Conservation (phyloP, 2,888 invertebrate genomes). For the Masnerella sp. region DNA sequence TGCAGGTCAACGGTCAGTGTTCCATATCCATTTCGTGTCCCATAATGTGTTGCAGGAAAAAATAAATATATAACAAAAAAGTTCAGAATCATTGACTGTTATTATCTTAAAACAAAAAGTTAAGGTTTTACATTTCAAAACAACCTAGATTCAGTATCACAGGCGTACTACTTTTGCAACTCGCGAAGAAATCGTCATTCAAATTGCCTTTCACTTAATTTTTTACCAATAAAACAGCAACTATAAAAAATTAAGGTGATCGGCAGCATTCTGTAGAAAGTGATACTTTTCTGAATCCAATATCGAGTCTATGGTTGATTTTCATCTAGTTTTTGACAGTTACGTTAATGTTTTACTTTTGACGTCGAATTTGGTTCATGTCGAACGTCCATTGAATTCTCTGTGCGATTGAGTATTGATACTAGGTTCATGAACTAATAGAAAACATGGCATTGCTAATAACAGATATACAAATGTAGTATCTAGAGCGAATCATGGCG, state of each 20-base stretch:
- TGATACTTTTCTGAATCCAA: slow-evolving; percentile 61
- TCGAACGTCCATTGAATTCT: slow-evolving; percentile 31
- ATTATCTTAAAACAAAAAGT: slow-evolving; percentile 27
- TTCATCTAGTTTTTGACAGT: neutral
- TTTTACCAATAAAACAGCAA: slow-evolving; percentile 69
- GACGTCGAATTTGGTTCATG: no score
- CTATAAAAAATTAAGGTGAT: slow-evolving; percentile 71
- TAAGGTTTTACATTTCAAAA: slow-evolving; percentile 30
- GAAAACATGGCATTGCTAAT: slow-evolving; percentile 35
- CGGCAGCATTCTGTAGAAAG: slow-evolving; percentile 64
- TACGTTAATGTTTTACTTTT: no score
- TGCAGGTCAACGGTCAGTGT: slow-evolving; percentile 16
- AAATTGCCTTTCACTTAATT: slow-evolving; percentile 70
- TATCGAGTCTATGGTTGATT: no score
- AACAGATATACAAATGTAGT: slow-evolving; percentile 36
- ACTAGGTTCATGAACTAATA: slow-evolving; percentile 36
- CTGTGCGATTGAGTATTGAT: slow-evolving; percentile 41
- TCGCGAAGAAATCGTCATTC: slow-evolving; percentile 46
- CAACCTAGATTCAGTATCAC: slow-evolving; percentile 45
- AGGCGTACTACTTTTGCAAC: slow-evolving; percentile 45
- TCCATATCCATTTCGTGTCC: slow-evolving; percentile 15
- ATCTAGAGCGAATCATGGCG: slow-evolving; percentile 26
- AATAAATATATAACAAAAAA: slow-evolving; percentile 29
- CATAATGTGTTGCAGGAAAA: slow-evolving; percentile 4
- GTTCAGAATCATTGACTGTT: slow-evolving; percentile 25